Evolutionary conservation across 2,888 invertebrate genomes (phyloP), one percentile per base, ranked within the genome.

Genomic region (Anoncus sp.): DNA sequence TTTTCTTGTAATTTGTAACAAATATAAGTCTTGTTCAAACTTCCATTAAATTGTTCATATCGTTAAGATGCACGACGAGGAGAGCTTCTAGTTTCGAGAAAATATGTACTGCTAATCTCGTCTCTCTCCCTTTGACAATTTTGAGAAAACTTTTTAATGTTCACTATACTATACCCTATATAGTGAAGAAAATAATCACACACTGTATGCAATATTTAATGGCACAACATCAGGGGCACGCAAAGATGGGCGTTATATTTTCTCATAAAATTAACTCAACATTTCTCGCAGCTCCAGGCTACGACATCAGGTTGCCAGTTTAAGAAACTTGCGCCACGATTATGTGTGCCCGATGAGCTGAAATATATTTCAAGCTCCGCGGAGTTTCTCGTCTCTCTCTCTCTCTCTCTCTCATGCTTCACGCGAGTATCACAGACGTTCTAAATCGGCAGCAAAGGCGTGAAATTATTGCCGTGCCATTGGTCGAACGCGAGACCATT

Each of bases 141-240:
- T 85, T 82, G 83, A 82, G 83, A 79, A 84, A 83, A 86, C 73
- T 85, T 85, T 83, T 83, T 82, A 84, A 84, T 81, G 81, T 77
- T 59, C n/a, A n/a, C n/a, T n/a, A n/a, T n/a, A n/a, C 51, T 51
- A 12, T 53, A 47, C 45, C 49, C 38, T 45, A 3, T n/a, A 3
- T 20, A 35, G 16, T 47, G 49, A 31, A 16, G 24, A 59, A 40
- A 49, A 49, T 45, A 62, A 2, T 24, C 12, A 38, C 12, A 38
- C 45, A 4, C 47, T 31, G 59, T 12, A 12, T 49, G 75, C 69
- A 43, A 82, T 71, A 82, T 67, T 67, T 77, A 80, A 81, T 79
- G 76, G 79, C 79, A 24, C 7, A 60, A 5, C 16, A n/a, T 6
- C 9, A 49, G 49, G 9, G 18, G 81, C 70, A 78, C 60, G 75